Evolutionary conservation across 2,888 invertebrate genomes (phyloP), one percentile per base, ranked within the genome.

Genomic region (Agapetus fuscipes): DNA sequence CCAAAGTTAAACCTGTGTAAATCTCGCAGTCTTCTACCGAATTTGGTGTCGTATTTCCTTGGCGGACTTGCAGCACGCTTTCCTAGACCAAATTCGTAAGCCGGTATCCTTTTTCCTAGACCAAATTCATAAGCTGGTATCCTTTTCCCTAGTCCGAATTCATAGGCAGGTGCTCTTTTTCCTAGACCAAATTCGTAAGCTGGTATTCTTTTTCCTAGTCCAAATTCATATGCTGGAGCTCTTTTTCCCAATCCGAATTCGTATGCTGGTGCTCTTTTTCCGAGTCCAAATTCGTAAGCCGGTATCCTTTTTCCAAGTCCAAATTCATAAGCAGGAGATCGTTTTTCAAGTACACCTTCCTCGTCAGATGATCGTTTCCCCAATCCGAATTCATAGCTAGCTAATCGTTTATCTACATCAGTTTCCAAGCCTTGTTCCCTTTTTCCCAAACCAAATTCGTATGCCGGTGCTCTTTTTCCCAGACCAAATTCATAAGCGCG

Each of bases 21-120:
- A 48, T 70, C 62, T 31, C 66, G 53, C 57, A 74, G 64, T 49
- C 76, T 61, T 50, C 72, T 72, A 11, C 77, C 74, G 13, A 74
- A 57, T 13, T 73, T 72, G 53, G 73, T 70, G 56, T 74, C 70
- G 60, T 77, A 71, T 76, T 76, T 3, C 76, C 76, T 3, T 76
- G 56, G 1, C 76, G 76, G 50, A 76, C 48, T 72, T 71, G 36
- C 20, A 71, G 41, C 40, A 27, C 37, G 34, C 12, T 45, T 45
- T 3, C 45, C 45, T 5, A 45, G 33, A 10, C 44, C 44, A 11
- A 44, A 44, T 17, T 44, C 37, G 29, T 44, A 44, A 3, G 32
- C 15, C 65, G 20, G 50, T 49, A 34, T 11, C 12, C 35, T 37
- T 38, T 45, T 45, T 6, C 45, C 45, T 4, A 45, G 29, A 2